Evolutionary conservation across 2,888 invertebrate genomes (phyloP).

Genomic region (Clivina fossor): DNA sequence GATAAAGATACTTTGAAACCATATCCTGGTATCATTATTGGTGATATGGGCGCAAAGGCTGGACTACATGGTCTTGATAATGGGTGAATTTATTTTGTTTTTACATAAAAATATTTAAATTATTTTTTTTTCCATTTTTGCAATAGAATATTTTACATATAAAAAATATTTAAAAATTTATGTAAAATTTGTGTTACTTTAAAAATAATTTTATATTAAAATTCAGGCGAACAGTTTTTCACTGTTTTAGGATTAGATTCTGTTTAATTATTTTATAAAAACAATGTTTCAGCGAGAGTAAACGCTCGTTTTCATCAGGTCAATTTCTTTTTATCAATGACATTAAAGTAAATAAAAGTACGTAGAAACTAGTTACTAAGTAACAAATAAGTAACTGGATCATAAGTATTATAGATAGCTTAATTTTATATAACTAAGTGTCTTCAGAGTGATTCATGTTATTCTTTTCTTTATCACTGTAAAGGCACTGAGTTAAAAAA

Average conservation of each 20-base stretch:
- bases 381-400: too few species aligned
- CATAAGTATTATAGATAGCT: too few species aligned
- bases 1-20: slow-evolving; percentile 71
- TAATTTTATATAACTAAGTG: too few species aligned
- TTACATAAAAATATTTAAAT: slow-evolving; percentile 19
- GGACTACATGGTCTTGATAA: slow-evolving; percentile 93
- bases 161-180: neutral
- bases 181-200: neutral
- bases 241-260: neutral
- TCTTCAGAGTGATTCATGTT: too few species aligned
- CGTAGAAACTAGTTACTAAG: too few species aligned
- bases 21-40: slow-evolving; percentile 79
- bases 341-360: too few species aligned
- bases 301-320: too few species aligned
- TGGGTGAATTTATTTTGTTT: slow-evolving; percentile 61
- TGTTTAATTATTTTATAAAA: too few species aligned
- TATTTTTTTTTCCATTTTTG: slow-evolving; percentile 27
- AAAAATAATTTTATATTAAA: slow-evolving; percentile 39
- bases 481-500: too few species aligned
- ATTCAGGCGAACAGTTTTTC: slow-evolving; percentile 51
- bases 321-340: too few species aligned
- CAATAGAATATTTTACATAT: slow-evolving; percentile 54
- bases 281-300: too few species aligned
- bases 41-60: slow-evolving; percentile 91
- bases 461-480: too few species aligned